Conservation (phyloP, 2,888 invertebrate species). For the Pyrgus malvae region DNA sequence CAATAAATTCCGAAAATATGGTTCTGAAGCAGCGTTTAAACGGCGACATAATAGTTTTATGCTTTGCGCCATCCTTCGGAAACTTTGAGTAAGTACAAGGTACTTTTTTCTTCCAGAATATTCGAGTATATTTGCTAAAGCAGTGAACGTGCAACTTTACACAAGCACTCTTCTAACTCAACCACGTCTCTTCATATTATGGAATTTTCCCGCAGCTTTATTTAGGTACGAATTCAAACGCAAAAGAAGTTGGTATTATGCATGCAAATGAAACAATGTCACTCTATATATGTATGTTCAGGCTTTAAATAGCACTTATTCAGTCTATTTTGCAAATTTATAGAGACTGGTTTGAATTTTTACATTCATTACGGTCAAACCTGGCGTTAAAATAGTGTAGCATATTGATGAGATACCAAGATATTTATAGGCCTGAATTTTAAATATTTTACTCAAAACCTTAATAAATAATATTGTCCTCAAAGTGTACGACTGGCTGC, state of each 20-base stretch:
- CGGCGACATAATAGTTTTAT: conserved; percentile 1
- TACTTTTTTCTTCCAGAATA: conserved; percentile 5
- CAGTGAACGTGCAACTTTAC: conserved; percentile 15
- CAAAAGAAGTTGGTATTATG: background rate
- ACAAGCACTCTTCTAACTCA: conserved; percentile 14
- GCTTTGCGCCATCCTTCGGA: background rate
- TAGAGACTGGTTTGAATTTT: no score
- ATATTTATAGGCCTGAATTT: no score
- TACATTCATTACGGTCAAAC: no score
- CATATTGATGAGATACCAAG: no score
- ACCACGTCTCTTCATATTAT: conserved; percentile 15
- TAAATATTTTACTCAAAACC: no score
- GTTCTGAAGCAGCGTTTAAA: background rate
- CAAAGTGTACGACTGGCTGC: no score
- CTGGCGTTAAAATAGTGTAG: no score
- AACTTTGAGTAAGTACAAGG: background rate
- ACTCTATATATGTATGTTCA: background rate
- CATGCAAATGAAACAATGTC: conserved; percentile 6
- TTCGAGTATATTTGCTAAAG: conserved; percentile 15
- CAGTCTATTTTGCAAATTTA: no score
- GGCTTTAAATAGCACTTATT: no score
- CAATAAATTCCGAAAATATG: conserved; percentile 3
- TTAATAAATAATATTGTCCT: no score
- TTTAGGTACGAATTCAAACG: conserved; percentile 8
- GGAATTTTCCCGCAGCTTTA: conserved; percentile 13